Base-by-base conservation (phyloP, 2,113 vertebrate species). In the Paraplagusia blochii region DNA sequence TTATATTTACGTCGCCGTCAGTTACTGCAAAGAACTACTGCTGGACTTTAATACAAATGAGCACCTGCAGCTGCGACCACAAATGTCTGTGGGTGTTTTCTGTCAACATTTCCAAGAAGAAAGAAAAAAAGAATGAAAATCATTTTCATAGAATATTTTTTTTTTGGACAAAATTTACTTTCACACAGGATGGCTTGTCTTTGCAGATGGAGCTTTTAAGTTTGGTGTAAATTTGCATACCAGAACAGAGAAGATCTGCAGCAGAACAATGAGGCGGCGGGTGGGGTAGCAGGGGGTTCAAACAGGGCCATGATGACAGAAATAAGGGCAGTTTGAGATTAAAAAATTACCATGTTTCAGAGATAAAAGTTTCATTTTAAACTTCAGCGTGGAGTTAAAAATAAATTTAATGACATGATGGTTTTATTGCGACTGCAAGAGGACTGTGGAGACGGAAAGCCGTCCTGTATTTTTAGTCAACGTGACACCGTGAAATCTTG, bases 1-100 rank as follows among this genome's bases (percentile, higher is more conserved):
- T 82, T 73, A 77, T 77, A 85, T 84, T 80, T 84, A 84, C 88
- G 86, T 81, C 45, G 59, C 11, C 49, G 19, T 72, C 36, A 64
- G 65, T 62, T 39, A 63, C 53, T 38, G 8, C 74, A 53, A 77
- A 61, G 74, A 83, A 74, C 63, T 73, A 84, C 82, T 78, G 69
- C 72, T 71, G 50, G 48, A 36, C 57, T 67, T 67, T 77, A 66
- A 91, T 79, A 86, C 88, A 90, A 90, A 91, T 90, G 86, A 90
- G 82, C 90, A 91, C 88, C 90, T 91, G 90, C 76, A 73, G 82
- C 82, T 64, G 11, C 66, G 74, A 72, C 82, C 83, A 35, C 85
- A 88, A 85, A 89, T 85, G 88, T 87, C 65, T 70, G 76, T 64
- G 74, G 83, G 80, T 78, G 69, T 80, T 80, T 81, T 65, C 79